A percentile compares a stretch with the other conserved stretches of the same genome.
Evolutionary conservation across 2,113 vertebrate genomes (phyloP).

Genomic region (Phylloscopus trochilus): DNA sequence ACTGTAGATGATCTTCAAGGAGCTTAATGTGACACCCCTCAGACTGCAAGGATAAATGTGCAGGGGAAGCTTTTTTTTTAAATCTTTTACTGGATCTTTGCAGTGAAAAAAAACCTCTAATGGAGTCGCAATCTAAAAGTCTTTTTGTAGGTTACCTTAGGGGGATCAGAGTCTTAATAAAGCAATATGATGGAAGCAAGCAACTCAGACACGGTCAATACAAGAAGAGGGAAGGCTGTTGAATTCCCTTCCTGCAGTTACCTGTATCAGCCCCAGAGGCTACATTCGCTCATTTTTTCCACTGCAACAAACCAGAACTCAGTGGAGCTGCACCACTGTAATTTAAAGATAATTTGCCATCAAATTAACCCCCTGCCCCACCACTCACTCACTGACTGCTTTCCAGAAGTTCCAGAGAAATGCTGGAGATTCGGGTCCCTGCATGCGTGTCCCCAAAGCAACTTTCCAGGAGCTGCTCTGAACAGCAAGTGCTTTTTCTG

Average conservation of each 20-base stretch:
- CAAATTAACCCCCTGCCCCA: not conserved
- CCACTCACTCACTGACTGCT: not conserved
- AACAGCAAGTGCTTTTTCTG: not conserved
- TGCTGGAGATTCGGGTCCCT: accelerated
- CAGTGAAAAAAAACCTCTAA: not conserved
- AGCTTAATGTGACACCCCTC: not conserved
- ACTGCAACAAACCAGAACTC: not conserved
- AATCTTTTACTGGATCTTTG: not conserved
- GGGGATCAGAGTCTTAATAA: not conserved
- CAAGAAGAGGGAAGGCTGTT: not conserved
- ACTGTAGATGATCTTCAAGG: not conserved
- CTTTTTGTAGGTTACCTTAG: not conserved
- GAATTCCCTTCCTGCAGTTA: not conserved
- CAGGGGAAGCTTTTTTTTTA: not conserved
- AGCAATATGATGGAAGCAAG: not conserved
- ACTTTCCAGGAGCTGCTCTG: not conserved
- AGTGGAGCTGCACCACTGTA: not conserved
- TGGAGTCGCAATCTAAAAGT: not conserved
- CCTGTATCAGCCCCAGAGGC: not conserved
- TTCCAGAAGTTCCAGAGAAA: not conserved
- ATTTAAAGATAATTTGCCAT: not conserved
- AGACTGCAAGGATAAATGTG: not conserved
- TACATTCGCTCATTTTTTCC: not conserved
- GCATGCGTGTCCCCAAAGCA: accelerated
- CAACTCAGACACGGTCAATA: not conserved